Evolutionary conservation across 2,888 invertebrate genomes (phyloP), one percentile per base, ranked within the genome.

Genomic region (Gymnocheta viridis): DNA sequence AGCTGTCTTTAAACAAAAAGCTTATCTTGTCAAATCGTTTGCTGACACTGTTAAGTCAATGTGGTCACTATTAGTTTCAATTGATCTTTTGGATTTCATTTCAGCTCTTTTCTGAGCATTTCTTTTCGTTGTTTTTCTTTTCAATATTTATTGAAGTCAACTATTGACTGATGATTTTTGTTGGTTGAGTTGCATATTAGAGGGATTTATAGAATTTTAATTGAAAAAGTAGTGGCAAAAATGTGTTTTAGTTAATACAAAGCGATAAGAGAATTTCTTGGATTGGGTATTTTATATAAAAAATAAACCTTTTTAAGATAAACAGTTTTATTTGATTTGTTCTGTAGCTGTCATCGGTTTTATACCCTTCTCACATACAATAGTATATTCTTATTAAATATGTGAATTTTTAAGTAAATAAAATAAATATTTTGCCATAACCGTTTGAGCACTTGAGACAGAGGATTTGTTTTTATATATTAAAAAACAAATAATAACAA

Each of bases 21-120:
- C 82, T 85, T 82, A 85, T 82, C 82, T 82, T 82, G 82, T 82
- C 85, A 85, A 85, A 85, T 85, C 82, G 81, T 85, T 85, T 83
- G 82, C 82, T 85, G 85, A 84, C 84, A 84, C 80, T 77, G 80
- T 84, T 81, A 84, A 84, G 84, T 84, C 84, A 84, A 84, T 84
- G 80, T 84, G 84, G 84, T 84, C 84, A 81, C 84, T 84, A 84
- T 84, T 84, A 81, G 84, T 84, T 84, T 81, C 84, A 84, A 84
- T 84, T 84, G 84, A 84, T 84, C 84, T 81, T 84, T 84, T 72
- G 72, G 77, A 77, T 84, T 84, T 77, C 51, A 72, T 67, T 73
- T 67, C 72, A 73, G 10, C 35, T 69, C 10, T 32, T 19, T 35
- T 69, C 67, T 73, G n/a, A 29, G n/a, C 44, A 44, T 27, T 14